These are phyloP conservation scores for Drosophila rellima DNA, from an alignment of 2,888 invertebrate species.

Conservation along the genomic window DNA sequence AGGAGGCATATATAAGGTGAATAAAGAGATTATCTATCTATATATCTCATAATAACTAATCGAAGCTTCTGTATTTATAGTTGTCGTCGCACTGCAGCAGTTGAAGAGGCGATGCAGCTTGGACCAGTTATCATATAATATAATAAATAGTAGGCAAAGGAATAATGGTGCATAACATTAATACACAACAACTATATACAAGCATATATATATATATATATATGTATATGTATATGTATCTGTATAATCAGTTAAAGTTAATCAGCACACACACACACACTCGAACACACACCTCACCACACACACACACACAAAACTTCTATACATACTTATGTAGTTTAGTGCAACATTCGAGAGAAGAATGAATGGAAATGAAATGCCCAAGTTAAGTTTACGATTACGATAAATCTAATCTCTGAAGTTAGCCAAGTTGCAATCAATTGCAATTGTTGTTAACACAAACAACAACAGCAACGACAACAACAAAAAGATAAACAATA, in stretches of 20 bases:
- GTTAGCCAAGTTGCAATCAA: constrained; percentile 52
- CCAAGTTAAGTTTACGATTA: constrained; percentile 73
- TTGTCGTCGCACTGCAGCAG: constrained; percentile 47
- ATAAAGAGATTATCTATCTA: constrained; percentile 4
- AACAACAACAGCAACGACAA: constrained; percentile 22
- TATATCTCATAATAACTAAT: not conserved
- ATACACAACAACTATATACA: constrained; percentile 35
- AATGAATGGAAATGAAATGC: constrained; percentile 43
- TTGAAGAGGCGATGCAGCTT: constrained; percentile 56
- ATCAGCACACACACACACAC: constrained; percentile 44
- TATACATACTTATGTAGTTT: constrained; percentile 46
- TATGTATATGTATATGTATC: constrained; percentile 32
- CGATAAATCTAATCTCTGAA: constrained; percentile 41
- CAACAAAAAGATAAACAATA: constrained; percentile 24
- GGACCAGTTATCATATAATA: constrained; percentile 80
- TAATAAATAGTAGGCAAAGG: constrained; percentile 71
- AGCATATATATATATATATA: constrained; percentile 28
- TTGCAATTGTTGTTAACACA: constrained; percentile 17
- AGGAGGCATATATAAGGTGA: constrained; percentile 77
- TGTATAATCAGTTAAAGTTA: constrained; percentile 62
- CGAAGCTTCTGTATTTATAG: not conserved
- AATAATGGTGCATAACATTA: constrained; percentile 76
- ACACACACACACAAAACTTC: constrained; percentile 13
- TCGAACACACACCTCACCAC: constrained; percentile 17
- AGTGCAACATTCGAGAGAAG: constrained; percentile 41